phyloP scores from a whole-genome alignment of 1,140 invertebrate genomes.

The Microvelia longipes region DNA sequence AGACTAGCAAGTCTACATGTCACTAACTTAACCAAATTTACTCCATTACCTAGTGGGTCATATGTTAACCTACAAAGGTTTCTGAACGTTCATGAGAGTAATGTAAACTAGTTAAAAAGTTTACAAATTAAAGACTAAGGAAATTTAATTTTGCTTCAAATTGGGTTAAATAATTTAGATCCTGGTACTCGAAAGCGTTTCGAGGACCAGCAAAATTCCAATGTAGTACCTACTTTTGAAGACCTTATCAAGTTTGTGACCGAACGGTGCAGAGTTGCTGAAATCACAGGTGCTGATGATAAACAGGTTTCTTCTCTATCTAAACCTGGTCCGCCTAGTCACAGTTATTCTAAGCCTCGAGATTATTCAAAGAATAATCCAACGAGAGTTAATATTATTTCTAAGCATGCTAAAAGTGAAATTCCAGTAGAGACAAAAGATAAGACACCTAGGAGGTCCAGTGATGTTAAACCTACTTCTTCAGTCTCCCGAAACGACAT shows the following conservation, averaged over 20 bases:
- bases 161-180: background rate
- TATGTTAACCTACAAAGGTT: background rate
- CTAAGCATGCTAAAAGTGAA: no score
- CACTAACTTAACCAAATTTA: background rate
- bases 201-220: background rate
- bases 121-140: background rate
- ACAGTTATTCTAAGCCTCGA: slow-evolving; percentile 21
- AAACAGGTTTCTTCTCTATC: background rate
- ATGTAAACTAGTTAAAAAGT: background rate
- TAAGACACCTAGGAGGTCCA: background rate
- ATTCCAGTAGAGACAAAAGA: background rate
- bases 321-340: slow-evolving; percentile 14
- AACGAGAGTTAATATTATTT: no score
- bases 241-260: background rate
- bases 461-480: background rate
- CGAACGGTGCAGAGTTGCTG: background rate
- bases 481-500: background rate
- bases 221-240: background rate
- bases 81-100: background rate
- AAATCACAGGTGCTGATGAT: background rate
- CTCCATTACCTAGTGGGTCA: background rate
- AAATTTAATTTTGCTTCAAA: background rate
- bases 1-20: background rate
- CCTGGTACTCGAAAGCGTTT: background rate
- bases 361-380: slow-evolving; percentile 16